phyloP scores from a whole-genome alignment of 1,140 invertebrate species.

The Alviniconcha marisindica region DNA sequence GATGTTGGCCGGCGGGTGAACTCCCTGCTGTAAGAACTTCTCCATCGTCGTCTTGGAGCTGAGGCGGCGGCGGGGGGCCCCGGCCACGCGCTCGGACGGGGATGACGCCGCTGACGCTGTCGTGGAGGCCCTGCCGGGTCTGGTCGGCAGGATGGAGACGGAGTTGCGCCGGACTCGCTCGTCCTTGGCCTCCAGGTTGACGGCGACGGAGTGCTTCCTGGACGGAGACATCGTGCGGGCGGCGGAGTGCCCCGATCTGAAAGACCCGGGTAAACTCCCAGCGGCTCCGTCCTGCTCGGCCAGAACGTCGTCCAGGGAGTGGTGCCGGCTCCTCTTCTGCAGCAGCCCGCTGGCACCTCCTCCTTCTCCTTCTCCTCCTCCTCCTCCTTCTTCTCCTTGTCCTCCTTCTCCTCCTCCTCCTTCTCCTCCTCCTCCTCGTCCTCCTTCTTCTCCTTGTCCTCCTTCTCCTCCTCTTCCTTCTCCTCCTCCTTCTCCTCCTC shows the following conservation, averaged over 20 bases:
- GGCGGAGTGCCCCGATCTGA: background rate
- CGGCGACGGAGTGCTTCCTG: conserved; percentile 17
- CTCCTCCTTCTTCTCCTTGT: background rate
- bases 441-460: too few species aligned
- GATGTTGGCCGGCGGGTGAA: background rate
- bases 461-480: too few species aligned
- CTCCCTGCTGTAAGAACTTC: background rate
- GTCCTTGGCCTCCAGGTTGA: background rate
- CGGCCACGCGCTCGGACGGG: background rate
- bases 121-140: background rate
- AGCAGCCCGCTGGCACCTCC: background rate
- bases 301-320: conserved; percentile 1
- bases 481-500: too few species aligned
- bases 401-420: background rate
- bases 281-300: background rate
- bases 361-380: background rate
- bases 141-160: conserved; percentile 17
- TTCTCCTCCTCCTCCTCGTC: background rate
- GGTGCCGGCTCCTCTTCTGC: background rate
- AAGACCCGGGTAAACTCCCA: background rate
- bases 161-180: conserved; percentile 31
- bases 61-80: background rate
- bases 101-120: background rate
- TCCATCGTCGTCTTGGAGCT: conserved; percentile 24
- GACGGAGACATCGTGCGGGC: background rate